phyloP scores from a whole-genome alignment of 2,797 vertebrate genomes.

The Distichodus sexfasciatus region DNA sequence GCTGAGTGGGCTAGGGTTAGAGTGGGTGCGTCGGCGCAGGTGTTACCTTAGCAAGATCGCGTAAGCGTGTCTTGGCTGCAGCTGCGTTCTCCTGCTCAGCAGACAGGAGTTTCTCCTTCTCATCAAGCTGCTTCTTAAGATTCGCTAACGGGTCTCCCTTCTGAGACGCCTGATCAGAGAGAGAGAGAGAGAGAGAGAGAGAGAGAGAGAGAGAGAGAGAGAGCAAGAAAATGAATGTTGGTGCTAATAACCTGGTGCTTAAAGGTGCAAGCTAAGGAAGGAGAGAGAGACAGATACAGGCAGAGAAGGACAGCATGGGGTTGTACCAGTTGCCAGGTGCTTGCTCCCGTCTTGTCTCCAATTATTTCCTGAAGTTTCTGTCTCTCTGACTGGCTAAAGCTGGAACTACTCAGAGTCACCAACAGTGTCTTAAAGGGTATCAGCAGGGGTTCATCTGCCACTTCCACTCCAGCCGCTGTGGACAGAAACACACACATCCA shows the following conservation, averaged over 20 bases:
- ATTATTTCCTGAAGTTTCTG: constrained; percentile 83
- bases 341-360: constrained; percentile 77
- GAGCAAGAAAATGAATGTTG: not conserved
- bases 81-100: constrained; percentile 73
- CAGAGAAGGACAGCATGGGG: not conserved
- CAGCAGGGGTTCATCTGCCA: constrained; percentile 60
- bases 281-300: not conserved
- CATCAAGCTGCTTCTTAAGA: constrained; percentile 85
- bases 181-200: not conserved
- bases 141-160: constrained; percentile 78
- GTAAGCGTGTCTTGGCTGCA: constrained; percentile 72
- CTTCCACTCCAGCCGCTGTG: constrained; percentile 52
- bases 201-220: not conserved
- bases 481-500: not conserved
- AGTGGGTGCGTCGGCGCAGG: not conserved
- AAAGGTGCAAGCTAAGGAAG: not conserved
- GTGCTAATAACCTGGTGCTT: too few relatives aligned
- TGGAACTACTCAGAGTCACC: constrained; percentile 74
- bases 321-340: constrained; percentile 82
- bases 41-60: constrained; percentile 81
- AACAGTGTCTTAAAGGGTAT: constrained; percentile 77
- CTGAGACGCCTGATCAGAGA: constrained; percentile 74
- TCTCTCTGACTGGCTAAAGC: constrained; percentile 77
- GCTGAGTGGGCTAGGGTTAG: too few relatives aligned
- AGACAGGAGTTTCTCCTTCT: constrained; percentile 82